Conservation (phyloP, 2,797 vertebrate genomes). For the Eurystomus glaucurus region DNA sequence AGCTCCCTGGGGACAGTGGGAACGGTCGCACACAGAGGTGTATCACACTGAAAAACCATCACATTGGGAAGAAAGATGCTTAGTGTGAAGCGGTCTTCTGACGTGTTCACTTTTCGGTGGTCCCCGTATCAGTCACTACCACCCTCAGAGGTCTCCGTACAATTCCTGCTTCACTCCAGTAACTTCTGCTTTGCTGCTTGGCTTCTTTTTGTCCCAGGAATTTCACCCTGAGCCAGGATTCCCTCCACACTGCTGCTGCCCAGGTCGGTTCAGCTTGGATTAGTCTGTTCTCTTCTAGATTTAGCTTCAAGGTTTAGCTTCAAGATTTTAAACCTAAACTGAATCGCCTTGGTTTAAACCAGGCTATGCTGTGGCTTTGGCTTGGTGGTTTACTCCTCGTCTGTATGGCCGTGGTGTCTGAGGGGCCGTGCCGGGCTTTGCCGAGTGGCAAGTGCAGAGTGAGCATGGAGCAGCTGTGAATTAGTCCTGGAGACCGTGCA, state of each 20-base stretch:
- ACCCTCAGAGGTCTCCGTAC: too few relatives aligned
- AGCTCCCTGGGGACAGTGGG: not conserved
- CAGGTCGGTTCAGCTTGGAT: not conserved
- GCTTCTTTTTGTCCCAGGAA: not conserved
- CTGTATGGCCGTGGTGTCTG: not conserved
- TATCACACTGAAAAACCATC: not conserved
- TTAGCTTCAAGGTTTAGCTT: not conserved
- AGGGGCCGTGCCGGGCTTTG: not conserved
- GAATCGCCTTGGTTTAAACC: not conserved
- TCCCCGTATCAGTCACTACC: too few relatives aligned
- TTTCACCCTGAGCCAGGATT: not conserved
- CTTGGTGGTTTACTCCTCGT: not conserved
- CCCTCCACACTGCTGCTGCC: not conserved
- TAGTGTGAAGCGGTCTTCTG: not conserved
- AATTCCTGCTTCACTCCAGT: not conserved
- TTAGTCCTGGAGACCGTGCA: slow-evolving; percentile 2
- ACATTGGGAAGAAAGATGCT: not conserved
- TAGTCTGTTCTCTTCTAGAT: not conserved
- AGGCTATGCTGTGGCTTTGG: not conserved
- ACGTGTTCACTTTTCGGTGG: too few relatives aligned
- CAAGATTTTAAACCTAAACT: not conserved
- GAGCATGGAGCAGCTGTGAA: slow-evolving; percentile 4
- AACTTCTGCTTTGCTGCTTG: not conserved
- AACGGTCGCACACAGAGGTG: not conserved
- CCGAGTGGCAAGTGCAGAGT: not conserved